Evolutionary conservation across 92 coral and sea anemone genomes (phyloP).

Genomic region (Epizoanthus fatuus): DNA sequence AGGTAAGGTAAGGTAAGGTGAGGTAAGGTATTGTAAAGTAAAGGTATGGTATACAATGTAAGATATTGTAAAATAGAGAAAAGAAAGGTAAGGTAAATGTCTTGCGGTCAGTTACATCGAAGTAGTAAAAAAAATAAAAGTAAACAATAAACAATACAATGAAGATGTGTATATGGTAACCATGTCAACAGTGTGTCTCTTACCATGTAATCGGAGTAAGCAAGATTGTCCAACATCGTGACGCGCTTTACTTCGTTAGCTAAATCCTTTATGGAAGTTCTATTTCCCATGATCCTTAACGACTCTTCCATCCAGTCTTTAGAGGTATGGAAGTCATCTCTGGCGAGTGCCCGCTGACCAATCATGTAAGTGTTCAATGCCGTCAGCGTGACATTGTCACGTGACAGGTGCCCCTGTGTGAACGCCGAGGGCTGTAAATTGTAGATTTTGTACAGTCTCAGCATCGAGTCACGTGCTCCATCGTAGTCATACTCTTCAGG

Average conservation of each 20-base stretch:
- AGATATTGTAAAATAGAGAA: background rate
- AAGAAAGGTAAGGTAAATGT: background rate
- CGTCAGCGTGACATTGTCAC: background rate
- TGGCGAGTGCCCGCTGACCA: background rate
- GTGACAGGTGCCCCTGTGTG: background rate
- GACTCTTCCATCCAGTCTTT: conserved; percentile 6
- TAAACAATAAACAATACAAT: no score
- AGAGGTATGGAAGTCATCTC: background rate
- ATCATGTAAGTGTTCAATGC: background rate
- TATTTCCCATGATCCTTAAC: background rate
- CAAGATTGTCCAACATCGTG: background rate
- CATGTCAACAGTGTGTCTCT: no score
- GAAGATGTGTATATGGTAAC: no score
- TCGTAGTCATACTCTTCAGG: background rate
- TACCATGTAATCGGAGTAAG: background rate
- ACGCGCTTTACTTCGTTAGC: conserved; percentile 2
- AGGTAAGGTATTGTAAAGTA: background rate
- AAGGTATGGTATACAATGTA: no score
- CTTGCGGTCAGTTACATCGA: background rate
- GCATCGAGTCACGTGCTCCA: background rate
- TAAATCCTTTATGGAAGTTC: background rate
- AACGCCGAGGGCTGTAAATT: background rate
- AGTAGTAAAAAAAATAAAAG: no score
- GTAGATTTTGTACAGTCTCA: background rate
- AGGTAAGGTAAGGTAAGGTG: background rate